A percentile compares a stretch with the other conserved stretches of the same genome.
Conservation (phyloP, 2,797 vertebrate species). For the Eulemur coronatus region DNA sequence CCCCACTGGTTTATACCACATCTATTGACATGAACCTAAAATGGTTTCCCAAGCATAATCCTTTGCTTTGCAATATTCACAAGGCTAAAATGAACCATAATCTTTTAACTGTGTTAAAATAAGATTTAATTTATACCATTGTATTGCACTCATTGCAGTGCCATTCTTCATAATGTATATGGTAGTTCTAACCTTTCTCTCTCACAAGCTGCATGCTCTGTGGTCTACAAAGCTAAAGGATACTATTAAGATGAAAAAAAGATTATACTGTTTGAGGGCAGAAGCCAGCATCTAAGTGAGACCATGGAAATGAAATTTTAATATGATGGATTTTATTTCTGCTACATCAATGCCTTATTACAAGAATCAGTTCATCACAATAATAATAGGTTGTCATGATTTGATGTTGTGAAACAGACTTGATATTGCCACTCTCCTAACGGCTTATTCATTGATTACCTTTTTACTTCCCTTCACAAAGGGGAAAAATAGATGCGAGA, state of each 20-base stretch:
- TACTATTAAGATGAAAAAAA: slow-evolving; percentile 11
- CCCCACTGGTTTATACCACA: background rate
- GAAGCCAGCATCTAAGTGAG: slow-evolving; percentile 33
- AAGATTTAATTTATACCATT: slow-evolving; percentile 1
- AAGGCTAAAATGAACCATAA: background rate
- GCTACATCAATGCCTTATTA: slow-evolving; percentile 34
- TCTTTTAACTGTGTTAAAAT: background rate
- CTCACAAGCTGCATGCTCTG: background rate
- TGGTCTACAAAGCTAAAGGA: background rate
- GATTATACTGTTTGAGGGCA: slow-evolving; percentile 3
- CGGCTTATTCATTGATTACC: slow-evolving; percentile 52
- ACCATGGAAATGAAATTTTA: slow-evolving; percentile 57
- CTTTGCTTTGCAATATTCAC: slow-evolving; percentile 44
- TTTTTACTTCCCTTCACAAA: slow-evolving; percentile 49
- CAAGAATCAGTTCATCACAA: slow-evolving; percentile 45
- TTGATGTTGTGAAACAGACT: slow-evolving; percentile 44
- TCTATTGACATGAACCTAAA: background rate
- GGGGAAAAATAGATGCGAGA: background rate
- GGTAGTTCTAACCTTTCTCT: background rate
- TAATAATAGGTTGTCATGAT: slow-evolving; percentile 30
- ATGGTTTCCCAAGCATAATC: background rate
- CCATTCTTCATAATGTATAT: background rate
- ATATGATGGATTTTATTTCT: slow-evolving; percentile 52
- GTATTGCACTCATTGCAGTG: background rate
- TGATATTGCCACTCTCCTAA: slow-evolving; percentile 17